Conservation (phyloP, 1,140 invertebrate species). For the Varroa destructor region DNA sequence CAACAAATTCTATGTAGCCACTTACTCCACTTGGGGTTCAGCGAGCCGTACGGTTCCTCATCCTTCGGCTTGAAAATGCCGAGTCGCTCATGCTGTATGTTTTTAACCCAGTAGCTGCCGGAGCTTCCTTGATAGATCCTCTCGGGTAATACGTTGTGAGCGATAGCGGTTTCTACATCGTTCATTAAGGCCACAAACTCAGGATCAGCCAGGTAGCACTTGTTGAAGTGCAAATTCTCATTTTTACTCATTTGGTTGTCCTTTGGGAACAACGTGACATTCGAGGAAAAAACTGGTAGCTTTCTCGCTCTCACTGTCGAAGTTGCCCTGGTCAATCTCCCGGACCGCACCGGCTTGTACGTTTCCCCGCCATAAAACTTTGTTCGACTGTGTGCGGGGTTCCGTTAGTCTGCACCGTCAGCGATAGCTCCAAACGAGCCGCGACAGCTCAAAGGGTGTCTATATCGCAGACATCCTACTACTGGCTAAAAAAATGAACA, state of each 20-base stretch:
- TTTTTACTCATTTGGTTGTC: conserved; percentile 17
- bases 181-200: conserved; percentile 9
- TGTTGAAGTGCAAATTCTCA: not conserved
- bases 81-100: conserved; percentile 59
- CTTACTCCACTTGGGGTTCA: conserved; percentile 99
- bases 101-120: conserved; percentile 99
- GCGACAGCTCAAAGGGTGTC: no score
- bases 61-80: conserved; percentile 98
- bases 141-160: conserved; percentile 50
- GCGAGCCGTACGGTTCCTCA: conserved; percentile 80
- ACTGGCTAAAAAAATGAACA: no score
- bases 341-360: no score
- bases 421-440: no score
- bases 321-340: no score
- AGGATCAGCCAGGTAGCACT: not conserved
- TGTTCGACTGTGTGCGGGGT: no score
- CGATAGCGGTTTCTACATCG: conserved; percentile 14
- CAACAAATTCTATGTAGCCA: conserved; percentile 99
- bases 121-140: conserved; percentile 91
- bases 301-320: no score
- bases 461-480: no score
- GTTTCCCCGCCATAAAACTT: no score
- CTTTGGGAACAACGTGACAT: not conserved
- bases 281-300: no score
- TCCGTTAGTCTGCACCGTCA: no score